Evolutionary conservation across 1,140 invertebrate species (phyloP).

Genomic region (Drosophila fuyamai): DNA sequence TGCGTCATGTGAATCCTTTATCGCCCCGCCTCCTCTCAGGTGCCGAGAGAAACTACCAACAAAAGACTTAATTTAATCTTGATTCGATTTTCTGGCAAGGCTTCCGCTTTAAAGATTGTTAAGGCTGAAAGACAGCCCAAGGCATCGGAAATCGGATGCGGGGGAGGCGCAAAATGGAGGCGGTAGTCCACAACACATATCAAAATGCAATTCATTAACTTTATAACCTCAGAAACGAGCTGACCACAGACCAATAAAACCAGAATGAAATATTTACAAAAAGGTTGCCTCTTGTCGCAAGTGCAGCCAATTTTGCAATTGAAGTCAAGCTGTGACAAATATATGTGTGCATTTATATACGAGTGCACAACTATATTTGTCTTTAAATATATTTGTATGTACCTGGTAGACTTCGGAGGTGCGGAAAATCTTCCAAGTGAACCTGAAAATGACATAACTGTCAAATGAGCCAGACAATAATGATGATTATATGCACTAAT

Average conservation of each 20-base stretch:
- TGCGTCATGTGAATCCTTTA: slow-evolving; percentile 9
- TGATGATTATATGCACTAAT: slow-evolving; percentile 46
- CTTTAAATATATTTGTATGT: background rate
- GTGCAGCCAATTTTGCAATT: slow-evolving; percentile 47
- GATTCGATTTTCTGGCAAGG: slow-evolving; percentile 2
- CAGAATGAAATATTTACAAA: slow-evolving; percentile 63
- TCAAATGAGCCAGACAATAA: slow-evolving; percentile 52
- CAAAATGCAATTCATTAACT: slow-evolving; percentile 63
- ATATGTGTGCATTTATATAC: slow-evolving; percentile 3
- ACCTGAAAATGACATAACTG: slow-evolving; percentile 39
- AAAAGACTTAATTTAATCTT: slow-evolving; percentile 28
- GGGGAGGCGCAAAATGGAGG: background rate
- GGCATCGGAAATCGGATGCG: background rate
- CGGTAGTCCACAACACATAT: slow-evolving; percentile 36
- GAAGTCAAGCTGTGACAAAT: slow-evolving; percentile 49
- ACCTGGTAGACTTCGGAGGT: slow-evolving; percentile 14
- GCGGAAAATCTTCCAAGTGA: slow-evolving; percentile 31
- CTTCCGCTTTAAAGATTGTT: slow-evolving; percentile 45
- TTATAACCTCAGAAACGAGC: slow-evolving; percentile 39
- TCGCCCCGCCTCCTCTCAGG: background rate
- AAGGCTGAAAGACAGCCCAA: slow-evolving; percentile 9
- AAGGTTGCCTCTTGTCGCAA: slow-evolving; percentile 29
- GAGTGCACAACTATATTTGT: background rate
- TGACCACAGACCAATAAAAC: slow-evolving; percentile 46
- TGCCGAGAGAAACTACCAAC: background rate